A percentile compares a stretch with the other conserved stretches of the same genome.
These are phyloP conservation scores for Orthosia cruda DNA, from an alignment of 2,888 invertebrate species.

Conservation along the genomic window DNA sequence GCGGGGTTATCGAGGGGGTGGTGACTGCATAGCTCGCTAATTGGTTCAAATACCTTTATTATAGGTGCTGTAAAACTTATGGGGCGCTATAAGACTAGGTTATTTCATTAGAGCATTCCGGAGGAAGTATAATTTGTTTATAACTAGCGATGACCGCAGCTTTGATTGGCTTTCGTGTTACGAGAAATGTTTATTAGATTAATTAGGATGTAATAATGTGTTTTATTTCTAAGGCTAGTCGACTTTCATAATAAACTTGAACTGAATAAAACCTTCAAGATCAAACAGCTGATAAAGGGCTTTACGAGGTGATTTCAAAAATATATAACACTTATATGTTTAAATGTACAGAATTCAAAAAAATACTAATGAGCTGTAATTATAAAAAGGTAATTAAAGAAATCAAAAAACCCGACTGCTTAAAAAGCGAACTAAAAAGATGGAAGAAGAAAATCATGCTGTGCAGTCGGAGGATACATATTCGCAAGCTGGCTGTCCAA, in stretches of 20 bases:
- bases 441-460: too few species aligned
- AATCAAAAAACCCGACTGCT: too few species aligned
- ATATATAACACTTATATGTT: too few species aligned
- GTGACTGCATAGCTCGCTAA: constrained; percentile 79
- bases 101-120: constrained; percentile 65
- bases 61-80: constrained; percentile 71
- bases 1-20: constrained; percentile 82
- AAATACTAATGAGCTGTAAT: too few species aligned
- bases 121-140: constrained; percentile 61
- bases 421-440: too few species aligned
- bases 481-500: too few species aligned
- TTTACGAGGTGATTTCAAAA: too few species aligned
- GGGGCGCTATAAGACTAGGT: constrained; percentile 62
- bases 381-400: too few species aligned
- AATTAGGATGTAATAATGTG: constrained; percentile 34
- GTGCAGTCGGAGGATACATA: too few species aligned
- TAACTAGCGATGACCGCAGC: constrained; percentile 43
- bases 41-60: constrained; percentile 78
- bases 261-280: neutral
- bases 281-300: too few species aligned
- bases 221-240: constrained; percentile 12
- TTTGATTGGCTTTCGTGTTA: constrained; percentile 24
- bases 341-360: too few species aligned
- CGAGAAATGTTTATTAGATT: constrained; percentile 47
- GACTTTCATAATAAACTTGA: neutral